These are phyloP conservation scores for Galaxias olidus DNA, from an alignment of 2,797 vertebrate genomes.

Conservation along the genomic window DNA sequence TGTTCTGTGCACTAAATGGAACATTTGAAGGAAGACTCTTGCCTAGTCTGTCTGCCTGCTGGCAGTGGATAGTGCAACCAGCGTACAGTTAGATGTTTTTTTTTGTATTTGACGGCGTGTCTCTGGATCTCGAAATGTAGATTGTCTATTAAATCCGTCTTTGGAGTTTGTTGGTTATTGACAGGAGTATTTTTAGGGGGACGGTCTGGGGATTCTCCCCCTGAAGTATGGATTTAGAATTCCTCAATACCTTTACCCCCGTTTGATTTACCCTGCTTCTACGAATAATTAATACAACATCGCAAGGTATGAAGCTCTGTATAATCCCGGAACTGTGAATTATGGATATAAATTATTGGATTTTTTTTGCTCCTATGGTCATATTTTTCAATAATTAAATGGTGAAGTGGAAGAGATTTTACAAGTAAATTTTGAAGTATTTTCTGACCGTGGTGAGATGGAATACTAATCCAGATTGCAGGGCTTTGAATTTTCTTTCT, in stretches of 20 bases:
- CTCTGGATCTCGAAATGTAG: conserved; percentile 50
- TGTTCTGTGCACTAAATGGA: conserved; percentile 52
- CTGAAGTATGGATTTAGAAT: conserved; percentile 70
- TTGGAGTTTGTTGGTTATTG: conserved; percentile 63
- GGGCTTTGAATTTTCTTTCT: conserved; percentile 10
- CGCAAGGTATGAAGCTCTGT: conserved; percentile 63
- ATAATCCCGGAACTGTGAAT: conserved; percentile 75
- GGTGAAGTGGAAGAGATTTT: conserved; percentile 52
- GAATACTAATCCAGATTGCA: conserved; percentile 28
- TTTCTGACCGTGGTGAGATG: conserved; percentile 34
- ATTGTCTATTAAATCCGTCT: conserved; percentile 70
- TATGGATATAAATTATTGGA: conserved; percentile 76
- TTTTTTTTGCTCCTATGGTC: conserved; percentile 62
- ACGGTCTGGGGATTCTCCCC: conserved; percentile 66
- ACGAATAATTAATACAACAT: conserved; percentile 72
- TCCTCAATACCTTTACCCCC: conserved; percentile 66
- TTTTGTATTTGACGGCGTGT: conserved; percentile 4
- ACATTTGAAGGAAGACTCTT: conserved; percentile 51
- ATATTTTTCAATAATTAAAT: conserved; percentile 68
- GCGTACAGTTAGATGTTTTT: conserved; percentile 12
- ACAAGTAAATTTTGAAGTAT: conserved; percentile 42
- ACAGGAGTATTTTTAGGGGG: conserved; percentile 49
- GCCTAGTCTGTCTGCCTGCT: conserved; percentile 39
- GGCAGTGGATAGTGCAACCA: conserved; percentile 55
- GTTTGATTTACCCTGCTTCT: conserved; percentile 67